A percentile compares a stretch with the other conserved stretches of the same genome.
Evolutionary conservation across 2,797 vertebrate species (phyloP).

Genomic region (Syndactyla subalaris): DNA sequence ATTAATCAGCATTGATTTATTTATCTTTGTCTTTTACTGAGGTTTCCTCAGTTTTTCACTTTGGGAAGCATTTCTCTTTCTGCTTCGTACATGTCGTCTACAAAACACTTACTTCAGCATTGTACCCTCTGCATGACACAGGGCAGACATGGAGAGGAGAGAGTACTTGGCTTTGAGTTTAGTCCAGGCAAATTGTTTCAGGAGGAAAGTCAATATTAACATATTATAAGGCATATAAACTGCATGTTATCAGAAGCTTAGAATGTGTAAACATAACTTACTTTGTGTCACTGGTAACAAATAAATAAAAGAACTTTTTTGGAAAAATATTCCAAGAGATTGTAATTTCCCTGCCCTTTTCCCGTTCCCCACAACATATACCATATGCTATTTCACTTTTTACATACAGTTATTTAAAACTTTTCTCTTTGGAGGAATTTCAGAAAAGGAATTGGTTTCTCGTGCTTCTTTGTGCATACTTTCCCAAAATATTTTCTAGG

Average conservation of each 20-base stretch:
- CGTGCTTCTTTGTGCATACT: neutral
- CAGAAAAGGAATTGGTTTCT: neutral
- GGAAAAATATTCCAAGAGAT: neutral
- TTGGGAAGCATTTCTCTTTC: neutral
- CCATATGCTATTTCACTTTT: neutral
- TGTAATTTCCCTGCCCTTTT: neutral
- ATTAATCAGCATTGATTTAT: neutral
- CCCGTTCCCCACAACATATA: neutral
- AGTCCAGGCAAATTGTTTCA: neutral
- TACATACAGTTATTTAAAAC: neutral
- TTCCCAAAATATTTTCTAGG: neutral
- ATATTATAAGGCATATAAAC: neutral
- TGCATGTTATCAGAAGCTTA: neutral
- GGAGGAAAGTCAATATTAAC: neutral
- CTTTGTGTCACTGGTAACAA: neutral
- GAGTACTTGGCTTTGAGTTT: neutral
- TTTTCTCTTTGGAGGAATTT: neutral
- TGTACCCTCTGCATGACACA: neutral
- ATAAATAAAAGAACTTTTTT: neutral
- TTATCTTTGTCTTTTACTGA: neutral
- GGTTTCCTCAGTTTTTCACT: neutral
- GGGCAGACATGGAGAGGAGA: neutral
- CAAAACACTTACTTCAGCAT: neutral
- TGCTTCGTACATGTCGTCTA: rapidly evolving
- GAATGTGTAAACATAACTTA: neutral